A percentile compares a stretch with the other conserved stretches of the same genome.
Conservation (phyloP, 2,888 invertebrate species). For the Dasypogon diadema region DNA sequence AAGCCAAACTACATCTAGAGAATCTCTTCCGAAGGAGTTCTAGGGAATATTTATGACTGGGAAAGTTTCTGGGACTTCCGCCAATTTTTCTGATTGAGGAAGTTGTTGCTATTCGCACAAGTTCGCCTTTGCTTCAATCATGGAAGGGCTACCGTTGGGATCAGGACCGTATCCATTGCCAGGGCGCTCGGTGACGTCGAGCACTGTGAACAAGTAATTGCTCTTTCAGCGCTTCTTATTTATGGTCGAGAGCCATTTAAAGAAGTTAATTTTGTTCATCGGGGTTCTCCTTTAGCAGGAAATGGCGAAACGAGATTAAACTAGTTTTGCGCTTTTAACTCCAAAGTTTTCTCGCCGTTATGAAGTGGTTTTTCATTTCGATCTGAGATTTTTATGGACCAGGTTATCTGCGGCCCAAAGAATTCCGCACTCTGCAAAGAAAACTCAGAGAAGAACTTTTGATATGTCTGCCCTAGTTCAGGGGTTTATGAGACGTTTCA, state of each 20-base stretch:
- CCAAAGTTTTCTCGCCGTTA: conserved; percentile 15
- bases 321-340: conserved; percentile 21
- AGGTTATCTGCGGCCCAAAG: no score
- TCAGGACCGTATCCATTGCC: neutral
- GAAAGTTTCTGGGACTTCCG: conserved; percentile 54
- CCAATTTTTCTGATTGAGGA: conserved; percentile 55
- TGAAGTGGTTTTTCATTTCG: neutral
- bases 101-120: conserved; percentile 45
- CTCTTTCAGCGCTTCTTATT: conserved; percentile 12
- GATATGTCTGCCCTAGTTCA: neutral
- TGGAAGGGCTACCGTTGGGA: neutral
- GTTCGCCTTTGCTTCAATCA: conserved; percentile 14
- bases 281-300: conserved; percentile 12
- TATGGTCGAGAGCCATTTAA: conserved; percentile 34
- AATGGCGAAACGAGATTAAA: conserved; percentile 25
- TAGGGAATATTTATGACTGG: conserved; percentile 34
- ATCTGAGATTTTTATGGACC: neutral
- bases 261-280: conserved; percentile 36
- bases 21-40: conserved; percentile 3
- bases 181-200: no score
- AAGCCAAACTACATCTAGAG: neutral
- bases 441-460: no score
- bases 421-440: no score
- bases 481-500: no score
- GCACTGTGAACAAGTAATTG: neutral